These are phyloP conservation scores for Pocillopora damicornis DNA, from an alignment of 64 coral and sea anemone genomes.

Conservation along the genomic window DNA sequence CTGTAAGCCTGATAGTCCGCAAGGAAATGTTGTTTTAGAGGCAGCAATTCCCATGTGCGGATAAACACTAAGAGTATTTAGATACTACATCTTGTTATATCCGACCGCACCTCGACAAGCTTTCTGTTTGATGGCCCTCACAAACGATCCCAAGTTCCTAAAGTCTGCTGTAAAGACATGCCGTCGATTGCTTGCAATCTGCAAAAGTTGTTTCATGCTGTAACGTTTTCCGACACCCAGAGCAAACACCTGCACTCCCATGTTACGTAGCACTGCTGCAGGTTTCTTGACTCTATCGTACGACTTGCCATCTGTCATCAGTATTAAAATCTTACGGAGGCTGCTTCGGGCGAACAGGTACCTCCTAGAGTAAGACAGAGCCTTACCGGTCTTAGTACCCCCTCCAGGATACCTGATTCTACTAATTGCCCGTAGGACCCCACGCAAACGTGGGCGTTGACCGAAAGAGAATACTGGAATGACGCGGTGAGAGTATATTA, in stretches of 20 bases:
- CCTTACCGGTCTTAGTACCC: conserved; percentile 63
- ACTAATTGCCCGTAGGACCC: conserved; percentile 45
- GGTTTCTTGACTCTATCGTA: conserved; percentile 25
- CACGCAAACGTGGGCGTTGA: conserved; percentile 27
- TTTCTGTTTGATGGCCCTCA: conserved; percentile 69
- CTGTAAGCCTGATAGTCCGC: too few species aligned
- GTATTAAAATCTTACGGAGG: conserved; percentile 42
- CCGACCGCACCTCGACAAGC: conserved; percentile 38
- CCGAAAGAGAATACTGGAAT: conserved; percentile 59
- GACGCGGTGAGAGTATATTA: conserved; percentile 38
- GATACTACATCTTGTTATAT: neutral
- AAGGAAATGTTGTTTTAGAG: too few species aligned
- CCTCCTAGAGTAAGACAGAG: conserved; percentile 41
- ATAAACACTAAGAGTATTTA: too few species aligned
- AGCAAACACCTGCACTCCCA: conserved; percentile 41
- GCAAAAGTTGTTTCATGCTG: conserved; percentile 27
- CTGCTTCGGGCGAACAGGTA: conserved; percentile 58
- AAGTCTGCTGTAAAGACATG: conserved; percentile 61
- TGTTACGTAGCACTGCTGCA: conserved; percentile 21
- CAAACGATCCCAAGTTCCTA: conserved; percentile 40
- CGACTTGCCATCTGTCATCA: conserved; percentile 66
- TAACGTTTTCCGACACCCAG: conserved; percentile 48
- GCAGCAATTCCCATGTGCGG: too few species aligned
- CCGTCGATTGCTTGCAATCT: conserved; percentile 58
- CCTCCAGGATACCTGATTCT: conserved; percentile 57